phyloP scores from a whole-genome alignment of 92 coral and sea anemone species.

The Palythoa grandis region DNA sequence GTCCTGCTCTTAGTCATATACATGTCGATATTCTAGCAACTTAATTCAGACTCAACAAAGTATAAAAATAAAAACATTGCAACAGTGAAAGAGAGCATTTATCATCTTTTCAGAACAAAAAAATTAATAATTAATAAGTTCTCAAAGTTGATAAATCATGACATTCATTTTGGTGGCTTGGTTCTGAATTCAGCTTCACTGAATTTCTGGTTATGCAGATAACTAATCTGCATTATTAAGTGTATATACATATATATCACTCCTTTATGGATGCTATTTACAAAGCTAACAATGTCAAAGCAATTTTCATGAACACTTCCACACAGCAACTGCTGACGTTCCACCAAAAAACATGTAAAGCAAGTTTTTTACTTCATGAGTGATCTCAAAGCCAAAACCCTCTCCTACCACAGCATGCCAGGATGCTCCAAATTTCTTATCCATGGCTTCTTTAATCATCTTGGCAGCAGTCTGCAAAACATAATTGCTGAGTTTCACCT shows the following conservation, averaged over 20 bases:
- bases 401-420: conserved; percentile 99
- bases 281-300: not conserved
- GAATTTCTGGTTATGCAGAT: not conserved
- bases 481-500: not conserved
- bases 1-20: too few relatives aligned
- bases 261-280: not conserved
- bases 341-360: conserved; percentile 98
- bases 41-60: too few relatives aligned
- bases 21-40: too few relatives aligned
- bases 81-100: too few relatives aligned
- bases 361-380: conserved; percentile 96
- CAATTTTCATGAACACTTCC: conserved; percentile 87
- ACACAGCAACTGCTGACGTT: conserved; percentile 87
- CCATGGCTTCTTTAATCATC: conserved; percentile 98
- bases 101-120: too few relatives aligned
- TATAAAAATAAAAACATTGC: too few relatives aligned
- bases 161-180: not conserved
- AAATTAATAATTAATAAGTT: too few relatives aligned
- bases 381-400: conserved; percentile 98
- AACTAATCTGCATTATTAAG: not conserved
- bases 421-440: conserved; percentile 98
- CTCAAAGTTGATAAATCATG: not conserved
- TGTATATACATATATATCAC: not conserved
- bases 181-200: not conserved
- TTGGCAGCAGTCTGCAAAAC: conserved; percentile 90